Evolutionary conservation across 2,113 vertebrate species (phyloP), one percentile per base, ranked within the genome.

Genomic region (Anolis carolinensis): DNA sequence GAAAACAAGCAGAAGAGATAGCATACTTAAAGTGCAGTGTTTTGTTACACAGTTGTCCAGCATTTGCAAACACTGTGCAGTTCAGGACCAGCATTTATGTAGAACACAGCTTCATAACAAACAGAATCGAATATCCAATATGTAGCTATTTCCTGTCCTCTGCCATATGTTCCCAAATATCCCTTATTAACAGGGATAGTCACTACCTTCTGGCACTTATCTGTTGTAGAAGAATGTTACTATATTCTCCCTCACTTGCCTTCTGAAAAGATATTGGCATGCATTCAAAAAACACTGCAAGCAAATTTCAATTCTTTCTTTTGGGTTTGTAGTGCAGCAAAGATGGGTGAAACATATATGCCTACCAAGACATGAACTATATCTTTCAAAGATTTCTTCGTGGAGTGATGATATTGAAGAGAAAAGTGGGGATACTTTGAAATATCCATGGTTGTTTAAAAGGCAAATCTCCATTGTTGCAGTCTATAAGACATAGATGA

Each of bases 21-120:
- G 0, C 55, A 79, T 91, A 92, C 90, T 92, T 73, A 91, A 86
- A 34, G 9, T 32, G 82, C 10, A 83, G 1, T 83, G 30, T 89
- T 63, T 86, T 85, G 71, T 70, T 82, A n/a, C 36, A 27, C 71
- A 44, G 75, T 89, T 86, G 85, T 68, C 79, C 32, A 44, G 86
- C 48, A 82, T 86, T 91, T 80, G 30, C 70, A 74, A 86, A 63
- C 27, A 50, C 59, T 86, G 44, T 25, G 27, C 7, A 14, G 63
- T 55, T 55, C 52, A 55, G 79, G 30, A 80, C 36, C 16, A 88
- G 63, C 81, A 90, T 90, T 90, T 89, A 23, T 32, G 55, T 52
- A 90, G 86, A 87, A 18, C 78, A 88, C 21, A 86, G n/a, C 82
- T 85, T 91, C 91, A 88, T 81, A 83, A 86, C 18, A 63, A 30